Conservation (phyloP, 1,140 invertebrate genomes). For the Hyposmocoma kahamanoa region DNA sequence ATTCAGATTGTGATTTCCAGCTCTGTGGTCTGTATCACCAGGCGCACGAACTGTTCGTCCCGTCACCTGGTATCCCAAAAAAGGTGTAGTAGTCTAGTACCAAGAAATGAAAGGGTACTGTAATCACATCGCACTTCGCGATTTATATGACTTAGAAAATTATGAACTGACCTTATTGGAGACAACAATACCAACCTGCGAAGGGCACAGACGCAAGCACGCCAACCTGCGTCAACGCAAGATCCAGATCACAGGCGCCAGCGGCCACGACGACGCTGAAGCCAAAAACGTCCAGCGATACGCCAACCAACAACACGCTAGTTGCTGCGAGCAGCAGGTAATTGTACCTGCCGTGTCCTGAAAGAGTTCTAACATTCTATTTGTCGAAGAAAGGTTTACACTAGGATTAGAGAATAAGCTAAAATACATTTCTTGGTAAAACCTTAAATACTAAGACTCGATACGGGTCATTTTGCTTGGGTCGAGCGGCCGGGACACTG, state of each 20-base stretch:
- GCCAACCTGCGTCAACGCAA: constrained; percentile 23
- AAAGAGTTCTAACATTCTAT: no score
- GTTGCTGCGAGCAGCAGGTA: constrained; percentile 23
- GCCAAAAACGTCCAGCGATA: constrained; percentile 38
- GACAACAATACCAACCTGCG: constrained; percentile 17
- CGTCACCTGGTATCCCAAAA: no score
- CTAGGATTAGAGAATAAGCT: no score
- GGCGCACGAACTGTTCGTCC: no score
- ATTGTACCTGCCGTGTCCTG: constrained; percentile 39
- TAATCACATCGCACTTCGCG: not conserved
- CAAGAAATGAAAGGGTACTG: not conserved
- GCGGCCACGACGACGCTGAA: constrained; percentile 32
- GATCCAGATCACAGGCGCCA: constrained; percentile 28
- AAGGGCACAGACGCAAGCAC: constrained; percentile 33
- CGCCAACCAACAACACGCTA: constrained; percentile 24
- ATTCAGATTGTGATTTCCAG: not conserved
- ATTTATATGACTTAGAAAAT: not conserved
- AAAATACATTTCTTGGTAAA: no score
- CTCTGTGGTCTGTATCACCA: not conserved
- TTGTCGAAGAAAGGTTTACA: no score
- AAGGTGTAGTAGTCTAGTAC: not conserved
- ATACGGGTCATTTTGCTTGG: no score
- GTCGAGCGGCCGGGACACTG: no score
- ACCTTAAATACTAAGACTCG: no score
- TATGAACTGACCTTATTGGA: not conserved